Evolutionary conservation across 2,113 vertebrate species (phyloP), one percentile per base, ranked within the genome.

Genomic region (Guaruba guarouba): DNA sequence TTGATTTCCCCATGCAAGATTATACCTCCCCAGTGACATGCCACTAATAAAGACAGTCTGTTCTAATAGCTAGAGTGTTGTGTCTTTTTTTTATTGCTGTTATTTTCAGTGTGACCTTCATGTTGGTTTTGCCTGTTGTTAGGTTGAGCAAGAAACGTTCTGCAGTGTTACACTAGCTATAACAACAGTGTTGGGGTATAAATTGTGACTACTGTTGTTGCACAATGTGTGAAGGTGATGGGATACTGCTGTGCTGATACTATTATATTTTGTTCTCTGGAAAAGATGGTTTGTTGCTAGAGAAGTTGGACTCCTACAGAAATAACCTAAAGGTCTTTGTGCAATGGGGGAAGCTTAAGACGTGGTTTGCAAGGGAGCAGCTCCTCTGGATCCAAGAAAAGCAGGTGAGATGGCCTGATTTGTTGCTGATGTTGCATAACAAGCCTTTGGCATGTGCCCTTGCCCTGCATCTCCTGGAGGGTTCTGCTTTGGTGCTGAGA

Each of bases 11-110:
- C 9, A 7, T n/a, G 62, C 23, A 75, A 90, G 16, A 43, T 43
- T 63, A 75, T 86, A 83, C 61, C 37, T 77, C 25, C 28, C 27
- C 39, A 41, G 29, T 79, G 77, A 41, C 27, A 35, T 35, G 41
- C 55, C 20, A 31, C 77, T 78, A 94, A 88, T 88, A 95, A 93
- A 93, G 64, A n/a, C 22, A 28, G 3, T n/a, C 11, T 67, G 92
- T 92, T 92, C 55, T 75, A 81, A 43, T 29, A 59, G 17, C 25
- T 77, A 0, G 24, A 39, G 48, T 7, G 13, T 68, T 16, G 3
- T 88, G 35, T 29, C 5, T 19, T 20, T 52, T 10, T 2, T 59
- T 84, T 51, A 39, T 46, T 51, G 7, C 57, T 75, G 25, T 70
- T 93, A 37, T 80, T 92, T 74, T 74, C 49, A 49, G 22, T 13